Percentiles rank a stretch among this genome's conserved stretches.
These are phyloP conservation scores for Phalacrocorax brasilianus DNA, from an alignment of 2,113 vertebrate species.

Conservation along the genomic window DNA sequence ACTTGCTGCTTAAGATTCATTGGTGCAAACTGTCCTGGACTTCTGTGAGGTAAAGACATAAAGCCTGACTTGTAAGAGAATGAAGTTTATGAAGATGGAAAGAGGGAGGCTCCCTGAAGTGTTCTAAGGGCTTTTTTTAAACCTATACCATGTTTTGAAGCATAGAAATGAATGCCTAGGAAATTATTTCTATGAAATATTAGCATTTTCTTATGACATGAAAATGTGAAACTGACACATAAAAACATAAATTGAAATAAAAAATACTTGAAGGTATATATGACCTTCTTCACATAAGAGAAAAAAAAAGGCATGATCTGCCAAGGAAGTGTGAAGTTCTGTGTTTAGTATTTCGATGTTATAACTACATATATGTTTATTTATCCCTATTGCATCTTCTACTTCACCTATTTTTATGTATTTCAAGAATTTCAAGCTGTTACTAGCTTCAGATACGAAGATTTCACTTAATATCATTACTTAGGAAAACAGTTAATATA, in stretches of 20 bases:
- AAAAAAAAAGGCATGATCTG: not conserved
- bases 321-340: not conserved
- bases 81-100: not conserved
- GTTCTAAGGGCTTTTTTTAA: not conserved
- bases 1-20: not conserved
- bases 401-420: not conserved
- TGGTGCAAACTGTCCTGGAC: not conserved
- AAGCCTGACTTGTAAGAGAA: not conserved
- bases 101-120: not conserved
- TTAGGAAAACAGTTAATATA: not conserved
- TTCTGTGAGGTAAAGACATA: not conserved
- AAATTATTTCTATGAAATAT: not conserved
- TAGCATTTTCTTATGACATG: not conserved
- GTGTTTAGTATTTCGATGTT: not conserved
- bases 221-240: not conserved
- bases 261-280: not conserved
- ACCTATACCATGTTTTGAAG: not conserved
- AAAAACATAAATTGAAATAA: not conserved
- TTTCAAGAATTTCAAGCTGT: not conserved
- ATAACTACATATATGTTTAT: not conserved
- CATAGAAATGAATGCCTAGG: not conserved
- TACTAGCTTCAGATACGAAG: not conserved
- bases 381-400: fast-evolving
- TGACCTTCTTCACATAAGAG: not conserved
- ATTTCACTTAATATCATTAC: not conserved